Evolutionary conservation across 2,888 invertebrate species (phyloP).

Genomic region (Oscheius sp.): DNA sequence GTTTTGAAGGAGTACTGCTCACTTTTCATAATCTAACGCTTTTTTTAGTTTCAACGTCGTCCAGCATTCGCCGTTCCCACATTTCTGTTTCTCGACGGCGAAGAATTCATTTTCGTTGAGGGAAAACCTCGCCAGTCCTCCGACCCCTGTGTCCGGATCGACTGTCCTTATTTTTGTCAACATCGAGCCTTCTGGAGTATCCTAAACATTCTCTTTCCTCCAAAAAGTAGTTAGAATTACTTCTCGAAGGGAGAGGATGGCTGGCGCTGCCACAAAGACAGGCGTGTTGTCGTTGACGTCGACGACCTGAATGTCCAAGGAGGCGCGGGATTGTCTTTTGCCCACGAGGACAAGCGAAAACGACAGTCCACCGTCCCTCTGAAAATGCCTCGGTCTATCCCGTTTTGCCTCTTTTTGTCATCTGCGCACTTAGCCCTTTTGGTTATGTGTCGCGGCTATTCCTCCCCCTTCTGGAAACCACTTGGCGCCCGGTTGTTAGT

Average conservation of each 20-base stretch:
- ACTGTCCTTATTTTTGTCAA: slow-evolving; percentile 47
- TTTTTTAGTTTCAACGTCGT: slow-evolving; percentile 46
- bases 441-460: slow-evolving; percentile 17
- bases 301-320: slow-evolving; percentile 71
- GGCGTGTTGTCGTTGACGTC: slow-evolving; percentile 75
- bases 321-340: slow-evolving; percentile 54
- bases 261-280: slow-evolving; percentile 79
- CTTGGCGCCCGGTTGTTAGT: slow-evolving; percentile 30
- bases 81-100: slow-evolving; percentile 47
- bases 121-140: slow-evolving; percentile 59
- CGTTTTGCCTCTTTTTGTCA: slow-evolving; percentile 12
- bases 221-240: slow-evolving; percentile 74
- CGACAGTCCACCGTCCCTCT: slow-evolving; percentile 59
- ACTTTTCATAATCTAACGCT: slow-evolving; percentile 47
- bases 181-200: slow-evolving; percentile 44
- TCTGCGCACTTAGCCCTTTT: slow-evolving; percentile 20
- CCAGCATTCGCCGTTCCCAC: slow-evolving; percentile 47
- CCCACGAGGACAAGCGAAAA: slow-evolving; percentile 56
- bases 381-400: slow-evolving; percentile 34
- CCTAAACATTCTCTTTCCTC: slow-evolving; percentile 34
- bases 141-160: slow-evolving; percentile 64
- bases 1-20: background rate
- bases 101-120: slow-evolving; percentile 43
- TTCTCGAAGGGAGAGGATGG: slow-evolving; percentile 79
- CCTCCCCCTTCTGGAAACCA: slow-evolving; percentile 3